Percentiles rank a stretch among this genome's conserved stretches.
Evolutionary conservation across 2,113 vertebrate genomes (phyloP).

Genomic region (Eira barbara): DNA sequence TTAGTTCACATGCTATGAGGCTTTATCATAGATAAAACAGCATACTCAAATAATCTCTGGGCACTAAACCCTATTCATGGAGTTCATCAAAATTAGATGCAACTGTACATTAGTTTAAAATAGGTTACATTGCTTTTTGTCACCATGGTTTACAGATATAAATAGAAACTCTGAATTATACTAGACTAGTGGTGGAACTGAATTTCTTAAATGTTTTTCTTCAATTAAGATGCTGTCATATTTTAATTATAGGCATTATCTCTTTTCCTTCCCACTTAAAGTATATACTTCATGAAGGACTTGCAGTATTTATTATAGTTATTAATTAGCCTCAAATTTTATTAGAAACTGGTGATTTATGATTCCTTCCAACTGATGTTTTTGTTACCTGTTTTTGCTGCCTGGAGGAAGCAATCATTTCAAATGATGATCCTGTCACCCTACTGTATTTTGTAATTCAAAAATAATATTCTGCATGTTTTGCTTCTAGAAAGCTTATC

Average conservation of each 20-base stretch:
- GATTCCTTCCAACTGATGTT: background rate
- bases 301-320: background rate
- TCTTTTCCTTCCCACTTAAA: background rate
- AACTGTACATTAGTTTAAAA: background rate
- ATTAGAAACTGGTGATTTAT: background rate
- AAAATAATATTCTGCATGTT: background rate
- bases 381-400: constrained; percentile 33
- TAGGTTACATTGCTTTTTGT: background rate
- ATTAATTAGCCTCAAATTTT: constrained; percentile 29
- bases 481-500: background rate
- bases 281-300: background rate
- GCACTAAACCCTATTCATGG: background rate
- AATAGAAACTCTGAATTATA: background rate
- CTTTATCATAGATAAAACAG: background rate
- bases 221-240: background rate
- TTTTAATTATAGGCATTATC: background rate
- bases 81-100: background rate
- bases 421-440: background rate
- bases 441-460: background rate
- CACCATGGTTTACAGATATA: background rate
- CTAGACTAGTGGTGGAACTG: background rate
- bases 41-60: background rate
- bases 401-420: background rate
- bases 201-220: background rate
- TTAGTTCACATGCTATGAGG: background rate